Conservation (phyloP, 2,888 invertebrate genomes). For the Lasioglossum oenotherae region DNA sequence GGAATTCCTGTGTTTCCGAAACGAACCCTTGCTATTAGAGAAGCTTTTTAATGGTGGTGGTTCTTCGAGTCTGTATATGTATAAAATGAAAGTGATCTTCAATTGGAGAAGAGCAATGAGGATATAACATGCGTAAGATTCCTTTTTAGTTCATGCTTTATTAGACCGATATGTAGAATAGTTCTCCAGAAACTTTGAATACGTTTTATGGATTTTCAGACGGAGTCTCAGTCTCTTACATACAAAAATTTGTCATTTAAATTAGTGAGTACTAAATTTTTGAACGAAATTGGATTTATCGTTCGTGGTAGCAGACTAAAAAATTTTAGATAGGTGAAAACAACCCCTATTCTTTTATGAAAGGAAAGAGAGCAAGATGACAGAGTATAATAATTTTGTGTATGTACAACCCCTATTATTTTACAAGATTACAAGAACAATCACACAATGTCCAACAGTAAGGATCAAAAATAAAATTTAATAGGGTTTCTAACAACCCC, state of each 20-base stretch:
- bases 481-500: background rate
- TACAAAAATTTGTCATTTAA: background rate
- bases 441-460: background rate
- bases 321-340: background rate
- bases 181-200: background rate
- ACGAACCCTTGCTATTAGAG: background rate
- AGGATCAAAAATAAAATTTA: background rate
- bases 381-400: background rate
- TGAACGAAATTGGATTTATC: background rate
- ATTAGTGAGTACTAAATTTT: background rate
- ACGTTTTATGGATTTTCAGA: background rate
- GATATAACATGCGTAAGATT: too few relatives aligned
- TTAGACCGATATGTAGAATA: background rate
- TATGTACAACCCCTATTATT: background rate
- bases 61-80: background rate
- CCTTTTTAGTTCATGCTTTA: background rate
- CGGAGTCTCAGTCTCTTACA: background rate
- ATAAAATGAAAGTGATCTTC: background rate
- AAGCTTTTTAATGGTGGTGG: background rate
- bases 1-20: background rate
- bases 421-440: background rate
- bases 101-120: background rate
- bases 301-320: background rate
- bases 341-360: background rate
- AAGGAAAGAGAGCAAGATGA: too few relatives aligned